A percentile compares a stretch with the other conserved stretches of the same genome.
Conservation (phyloP, 2,113 vertebrate genomes). For the Sula dactylatra region DNA sequence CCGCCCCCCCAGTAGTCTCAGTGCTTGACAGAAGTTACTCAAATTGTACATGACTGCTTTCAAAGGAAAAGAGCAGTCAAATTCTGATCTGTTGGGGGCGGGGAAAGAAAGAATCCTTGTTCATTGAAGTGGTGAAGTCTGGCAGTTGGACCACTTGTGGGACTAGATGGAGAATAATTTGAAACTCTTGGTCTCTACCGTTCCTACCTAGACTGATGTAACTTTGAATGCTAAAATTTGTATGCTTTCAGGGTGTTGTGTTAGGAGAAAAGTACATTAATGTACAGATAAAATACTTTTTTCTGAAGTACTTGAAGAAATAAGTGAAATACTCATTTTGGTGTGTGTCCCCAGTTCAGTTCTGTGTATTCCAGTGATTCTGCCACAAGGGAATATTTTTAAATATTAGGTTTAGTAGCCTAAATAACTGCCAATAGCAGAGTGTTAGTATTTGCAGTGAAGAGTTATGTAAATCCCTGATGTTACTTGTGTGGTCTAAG, state of each 20-base stretch:
- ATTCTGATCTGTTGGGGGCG: background rate
- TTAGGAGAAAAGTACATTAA: background rate
- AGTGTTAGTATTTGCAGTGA: background rate
- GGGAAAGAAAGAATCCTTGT: background rate
- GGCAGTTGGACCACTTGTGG: background rate
- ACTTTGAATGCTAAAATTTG: background rate
- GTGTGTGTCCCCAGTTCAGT: background rate
- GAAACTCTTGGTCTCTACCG: background rate
- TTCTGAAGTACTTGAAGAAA: background rate
- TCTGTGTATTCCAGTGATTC: background rate
- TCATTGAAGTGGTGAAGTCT: background rate
- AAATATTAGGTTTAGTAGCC: background rate
- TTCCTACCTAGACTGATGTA: background rate
- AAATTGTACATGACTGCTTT: too few species aligned
- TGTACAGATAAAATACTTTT: background rate
- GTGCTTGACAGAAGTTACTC: background rate
- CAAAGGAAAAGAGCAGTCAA: background rate
- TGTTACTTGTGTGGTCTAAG: background rate
- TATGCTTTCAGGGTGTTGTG: background rate
- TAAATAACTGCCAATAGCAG: background rate
- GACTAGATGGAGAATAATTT: background rate
- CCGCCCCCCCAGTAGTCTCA: background rate
- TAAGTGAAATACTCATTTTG: background rate
- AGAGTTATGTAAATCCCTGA: background rate
- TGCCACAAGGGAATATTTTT: background rate